These are phyloP conservation scores for Gnathonemus longibarbis DNA, from an alignment of 2,113 vertebrate genomes.

Conservation along the genomic window DNA sequence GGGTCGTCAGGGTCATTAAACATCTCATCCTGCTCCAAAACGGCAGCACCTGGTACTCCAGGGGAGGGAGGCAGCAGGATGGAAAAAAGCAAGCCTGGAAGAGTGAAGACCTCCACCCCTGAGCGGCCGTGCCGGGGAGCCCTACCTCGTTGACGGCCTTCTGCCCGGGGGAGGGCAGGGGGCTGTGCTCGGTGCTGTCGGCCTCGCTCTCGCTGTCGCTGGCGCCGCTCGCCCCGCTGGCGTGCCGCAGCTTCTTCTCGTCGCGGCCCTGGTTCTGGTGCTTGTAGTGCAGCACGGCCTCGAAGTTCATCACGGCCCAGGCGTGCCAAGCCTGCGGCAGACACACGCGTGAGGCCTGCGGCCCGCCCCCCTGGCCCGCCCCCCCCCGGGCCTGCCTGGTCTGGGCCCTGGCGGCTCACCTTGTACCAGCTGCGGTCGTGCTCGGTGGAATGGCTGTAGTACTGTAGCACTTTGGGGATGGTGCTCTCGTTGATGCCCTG, in stretches of 20 bases:
- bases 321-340: conserved; percentile 86
- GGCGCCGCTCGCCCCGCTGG: conserved; percentile 77
- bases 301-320: conserved; percentile 99
- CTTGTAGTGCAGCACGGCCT: conserved; percentile 95
- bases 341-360: neutral
- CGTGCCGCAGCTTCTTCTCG: conserved; percentile 79
- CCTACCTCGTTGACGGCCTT: conserved; percentile 87
- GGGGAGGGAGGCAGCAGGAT: neutral
- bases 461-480: conserved; percentile 93
- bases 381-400: neutral
- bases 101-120: neutral
- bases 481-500: conserved; percentile 98
- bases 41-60: neutral
- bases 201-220: conserved; percentile 89
- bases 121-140: neutral
- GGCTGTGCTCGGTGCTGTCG: conserved; percentile 84
- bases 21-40: neutral
- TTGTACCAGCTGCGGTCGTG: conserved; percentile 98
- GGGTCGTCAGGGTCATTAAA: neutral
- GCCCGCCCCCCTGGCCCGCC: neutral
- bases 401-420: conserved; percentile 55
- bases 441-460: conserved; percentile 92
- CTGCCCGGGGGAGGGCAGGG: conserved; percentile 83
- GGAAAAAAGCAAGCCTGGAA: neutral
- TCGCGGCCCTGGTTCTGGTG: conserved; percentile 88